Percentiles rank a stretch among this genome's conserved stretches.
Conservation (phyloP, 30 jellyfish, hydroid and myxozoan species). For the Mastigias papua region DNA sequence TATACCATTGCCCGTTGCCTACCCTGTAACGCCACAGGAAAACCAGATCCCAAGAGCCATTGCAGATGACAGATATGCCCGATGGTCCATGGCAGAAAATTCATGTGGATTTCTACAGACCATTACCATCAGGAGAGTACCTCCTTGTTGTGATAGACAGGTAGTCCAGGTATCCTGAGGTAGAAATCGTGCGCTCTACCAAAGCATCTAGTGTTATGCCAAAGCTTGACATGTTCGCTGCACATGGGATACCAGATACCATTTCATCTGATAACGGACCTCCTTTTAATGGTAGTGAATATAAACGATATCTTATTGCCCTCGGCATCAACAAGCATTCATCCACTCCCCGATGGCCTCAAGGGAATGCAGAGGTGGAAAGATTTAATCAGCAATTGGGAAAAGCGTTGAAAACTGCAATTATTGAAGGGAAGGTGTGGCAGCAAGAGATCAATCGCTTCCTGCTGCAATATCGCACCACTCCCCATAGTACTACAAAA, state of each 20-base stretch:
- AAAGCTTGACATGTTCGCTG: slow-evolving; percentile 41
- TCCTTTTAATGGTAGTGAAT: slow-evolving; percentile 55
- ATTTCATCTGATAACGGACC: slow-evolving; percentile 66
- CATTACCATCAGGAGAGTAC: slow-evolving; percentile 27
- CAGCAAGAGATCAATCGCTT: slow-evolving; percentile 41
- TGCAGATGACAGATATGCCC: slow-evolving; percentile 30
- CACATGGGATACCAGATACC: slow-evolving; percentile 29
- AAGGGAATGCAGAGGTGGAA: slow-evolving; percentile 60
- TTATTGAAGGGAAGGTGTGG: slow-evolving; percentile 59
- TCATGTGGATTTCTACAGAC: slow-evolving; percentile 61
- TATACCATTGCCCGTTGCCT: slow-evolving; percentile 34
- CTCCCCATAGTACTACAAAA: background rate
- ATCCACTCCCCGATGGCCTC: slow-evolving; percentile 33
- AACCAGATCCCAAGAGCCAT: slow-evolving; percentile 2
- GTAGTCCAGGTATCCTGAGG: slow-evolving; percentile 51
- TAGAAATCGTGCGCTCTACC: slow-evolving; percentile 55
- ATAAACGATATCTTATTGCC: background rate
- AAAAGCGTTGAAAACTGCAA: too few relatives aligned
- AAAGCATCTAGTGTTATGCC: slow-evolving; percentile 35
- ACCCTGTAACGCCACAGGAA: slow-evolving; percentile 59
- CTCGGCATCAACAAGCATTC: slow-evolving; percentile 18
- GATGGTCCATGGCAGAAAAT: slow-evolving; percentile 23
- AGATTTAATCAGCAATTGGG: slow-evolving; percentile 20
- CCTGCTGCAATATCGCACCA: background rate
- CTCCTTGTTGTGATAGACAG: too few relatives aligned